Conservation (phyloP, 2,113 vertebrate genomes). For the Tympanuchus pallidicinctus region DNA sequence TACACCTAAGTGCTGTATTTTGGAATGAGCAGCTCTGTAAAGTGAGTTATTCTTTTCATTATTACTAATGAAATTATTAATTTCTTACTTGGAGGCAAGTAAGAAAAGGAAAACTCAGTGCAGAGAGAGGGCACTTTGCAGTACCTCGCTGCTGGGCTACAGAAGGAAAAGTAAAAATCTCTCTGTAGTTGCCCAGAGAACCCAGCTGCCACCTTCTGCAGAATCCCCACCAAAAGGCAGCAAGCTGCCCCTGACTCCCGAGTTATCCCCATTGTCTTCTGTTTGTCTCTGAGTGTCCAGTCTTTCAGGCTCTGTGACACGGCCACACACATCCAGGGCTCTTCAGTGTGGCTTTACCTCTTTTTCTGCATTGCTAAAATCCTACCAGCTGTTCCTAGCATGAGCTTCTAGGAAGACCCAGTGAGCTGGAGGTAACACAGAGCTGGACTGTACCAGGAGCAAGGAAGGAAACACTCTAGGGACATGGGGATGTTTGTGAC, state of each 20-base stretch:
- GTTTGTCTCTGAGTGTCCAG: background rate
- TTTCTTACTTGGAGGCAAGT: background rate
- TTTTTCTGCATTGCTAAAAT: background rate
- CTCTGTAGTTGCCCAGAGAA: background rate
- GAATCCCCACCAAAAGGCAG: background rate
- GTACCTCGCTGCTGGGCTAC: rapidly evolving
- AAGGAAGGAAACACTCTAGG: background rate
- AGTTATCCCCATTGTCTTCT: rapidly evolving
- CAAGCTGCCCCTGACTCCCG: rapidly evolving
- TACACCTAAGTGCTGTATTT: background rate
- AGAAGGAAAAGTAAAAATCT: background rate
- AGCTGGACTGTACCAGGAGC: rapidly evolving
- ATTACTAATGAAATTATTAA: background rate
- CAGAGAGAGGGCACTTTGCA: background rate
- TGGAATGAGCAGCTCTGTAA: background rate
- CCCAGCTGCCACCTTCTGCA: background rate
- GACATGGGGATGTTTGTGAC: background rate
- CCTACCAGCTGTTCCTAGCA: background rate
- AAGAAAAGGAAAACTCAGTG: background rate
- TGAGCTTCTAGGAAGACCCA: background rate
- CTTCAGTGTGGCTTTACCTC: rapidly evolving
- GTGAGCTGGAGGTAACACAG: background rate
- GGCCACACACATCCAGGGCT: rapidly evolving
- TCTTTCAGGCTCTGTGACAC: background rate
- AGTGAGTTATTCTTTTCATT: background rate